A percentile compares a stretch with the other conserved stretches of the same genome.
These are phyloP conservation scores for Vesta saturnalis DNA, from an alignment of 2,888 invertebrate species.

Conservation along the genomic window DNA sequence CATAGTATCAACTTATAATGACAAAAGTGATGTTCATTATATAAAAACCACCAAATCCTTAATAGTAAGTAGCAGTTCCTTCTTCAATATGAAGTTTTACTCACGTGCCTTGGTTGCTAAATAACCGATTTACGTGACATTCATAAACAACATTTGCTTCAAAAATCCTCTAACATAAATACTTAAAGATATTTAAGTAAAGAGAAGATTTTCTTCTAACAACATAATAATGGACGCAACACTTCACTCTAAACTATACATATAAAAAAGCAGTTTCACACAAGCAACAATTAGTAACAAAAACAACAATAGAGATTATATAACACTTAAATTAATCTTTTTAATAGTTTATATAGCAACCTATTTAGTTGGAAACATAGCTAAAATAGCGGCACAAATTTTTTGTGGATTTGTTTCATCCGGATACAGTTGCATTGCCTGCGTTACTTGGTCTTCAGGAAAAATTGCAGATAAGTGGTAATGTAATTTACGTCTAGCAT, in stretches of 20 bases:
- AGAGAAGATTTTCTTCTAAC: conserved; percentile 20
- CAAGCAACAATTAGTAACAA: conserved; percentile 28
- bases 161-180: conserved; percentile 25
- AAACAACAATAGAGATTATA: conserved; percentile 14
- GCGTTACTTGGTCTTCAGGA: conserved; percentile 88
- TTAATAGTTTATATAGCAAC: background rate
- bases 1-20: conserved; percentile 62
- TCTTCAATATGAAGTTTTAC: conserved; percentile 41
- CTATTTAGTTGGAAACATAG: conserved; percentile 72
- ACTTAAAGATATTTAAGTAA: conserved; percentile 29
- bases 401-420: conserved; percentile 90
- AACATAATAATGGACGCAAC: background rate
- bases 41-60: conserved; percentile 37
- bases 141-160: conserved; percentile 8
- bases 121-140: conserved; percentile 18
- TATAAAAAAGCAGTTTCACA: conserved; percentile 7
- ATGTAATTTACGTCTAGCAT: conserved; percentile 80
- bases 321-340: conserved; percentile 7
- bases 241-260: conserved; percentile 1
- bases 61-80: conserved; percentile 33
- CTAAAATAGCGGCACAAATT: conserved; percentile 87
- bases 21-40: conserved; percentile 38
- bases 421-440: conserved; percentile 88
- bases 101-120: conserved; percentile 22
- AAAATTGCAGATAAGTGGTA: conserved; percentile 93